These are phyloP conservation scores for Drosophila tani DNA, from an alignment of 1,140 invertebrate genomes.

Conservation along the genomic window DNA sequence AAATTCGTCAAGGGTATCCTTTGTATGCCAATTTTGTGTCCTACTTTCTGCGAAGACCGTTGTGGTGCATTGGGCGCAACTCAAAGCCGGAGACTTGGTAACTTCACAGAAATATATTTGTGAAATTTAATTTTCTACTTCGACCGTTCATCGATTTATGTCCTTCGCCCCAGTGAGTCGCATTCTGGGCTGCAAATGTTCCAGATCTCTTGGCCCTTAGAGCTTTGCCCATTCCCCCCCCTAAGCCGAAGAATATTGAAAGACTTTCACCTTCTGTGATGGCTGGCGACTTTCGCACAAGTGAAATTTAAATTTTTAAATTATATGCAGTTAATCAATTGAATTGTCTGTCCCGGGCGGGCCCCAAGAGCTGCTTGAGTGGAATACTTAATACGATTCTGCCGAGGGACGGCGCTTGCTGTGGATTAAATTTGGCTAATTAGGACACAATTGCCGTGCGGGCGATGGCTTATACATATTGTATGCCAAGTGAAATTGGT, in stretches of 20 bases:
- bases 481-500: conserved; percentile 56
- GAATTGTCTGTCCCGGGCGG: conserved; percentile 48
- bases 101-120: conserved; percentile 11
- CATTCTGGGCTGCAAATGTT: conserved; percentile 7
- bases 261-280: conserved; percentile 67
- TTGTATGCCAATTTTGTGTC: background rate
- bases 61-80: conserved; percentile 11
- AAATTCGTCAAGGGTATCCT: background rate
- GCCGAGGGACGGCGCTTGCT: conserved; percentile 35
- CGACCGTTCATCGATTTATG: conserved; percentile 16
- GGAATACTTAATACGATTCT: conserved; percentile 70
- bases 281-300: conserved; percentile 65
- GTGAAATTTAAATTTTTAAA: conserved; percentile 73
- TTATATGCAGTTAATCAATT: conserved; percentile 67
- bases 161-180: background rate
- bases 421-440: conserved; percentile 72
- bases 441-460: conserved; percentile 63
- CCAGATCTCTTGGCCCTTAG: conserved; percentile 10
- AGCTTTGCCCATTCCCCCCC: conserved; percentile 9
- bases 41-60: background rate
- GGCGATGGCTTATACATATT: conserved; percentile 63
- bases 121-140: conserved; percentile 9
- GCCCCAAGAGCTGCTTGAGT: conserved; percentile 42
- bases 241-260: conserved; percentile 37
- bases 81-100: background rate